Base-by-base conservation (phyloP, 2,888 invertebrate species). In the Eristalis tenax region DNA sequence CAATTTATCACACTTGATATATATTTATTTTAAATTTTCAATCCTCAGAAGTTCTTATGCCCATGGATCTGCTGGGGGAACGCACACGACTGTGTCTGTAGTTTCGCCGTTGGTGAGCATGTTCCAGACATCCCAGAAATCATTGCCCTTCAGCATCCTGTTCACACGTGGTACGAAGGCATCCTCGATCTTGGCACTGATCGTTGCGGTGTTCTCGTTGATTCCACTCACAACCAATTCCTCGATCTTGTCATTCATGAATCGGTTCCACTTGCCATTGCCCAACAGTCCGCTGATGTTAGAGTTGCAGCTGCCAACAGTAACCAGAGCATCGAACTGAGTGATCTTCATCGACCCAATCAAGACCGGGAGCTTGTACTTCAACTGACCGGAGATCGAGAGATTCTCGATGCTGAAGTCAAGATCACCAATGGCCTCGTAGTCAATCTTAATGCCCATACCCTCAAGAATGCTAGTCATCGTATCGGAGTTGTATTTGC, bases 161-260 rank as follows among this genome's bases (percentile, higher is more conserved):
- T 92, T 92, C 50, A 89, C 88, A 3, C 90, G 50, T 10, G 92
- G 91, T 13, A 91, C 90, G 10, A 89, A 83, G 4, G 61, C 28
- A 8, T 43, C 79, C 71, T 91, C 89, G 15, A 90, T 87, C 57
- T 89, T 88, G 0, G 89, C 73, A 23, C 91, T 90, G 0, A 91
- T 75, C 13, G 89, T 88, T 0, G 92, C 90, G 18, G 91, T 91
- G 88, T 92, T 92, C 8, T 91, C 92, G 83, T 92, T 92, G 43
- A 92, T 88, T 10, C 89, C 89, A 43, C 90, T 66, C 64, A 86
- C 85, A 26, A 92, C 78, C 73, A 90, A 90, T 74, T 91, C 91
- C 81, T 91, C 92, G 71, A 92, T 80, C 40, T 91, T 73, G 18
- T 91, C 89, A 82, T 92, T 92, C 1, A 91, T 32, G 69, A 90